phyloP scores from a whole-genome alignment of 2,113 vertebrate species.

The Aegotheles bennettii region DNA sequence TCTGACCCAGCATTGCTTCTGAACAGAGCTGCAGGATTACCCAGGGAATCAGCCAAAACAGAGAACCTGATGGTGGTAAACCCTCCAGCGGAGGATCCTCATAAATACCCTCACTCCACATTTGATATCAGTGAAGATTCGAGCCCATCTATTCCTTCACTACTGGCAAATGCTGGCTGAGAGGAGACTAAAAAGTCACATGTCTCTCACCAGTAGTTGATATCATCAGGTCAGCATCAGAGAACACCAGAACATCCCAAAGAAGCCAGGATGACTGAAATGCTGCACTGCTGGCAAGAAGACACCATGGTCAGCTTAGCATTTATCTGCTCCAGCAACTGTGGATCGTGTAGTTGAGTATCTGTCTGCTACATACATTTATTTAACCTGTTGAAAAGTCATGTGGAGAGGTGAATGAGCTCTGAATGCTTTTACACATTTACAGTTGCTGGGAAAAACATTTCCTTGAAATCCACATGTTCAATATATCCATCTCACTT shows the following conservation, averaged over 20 bases:
- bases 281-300: neutral
- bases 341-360: neutral
- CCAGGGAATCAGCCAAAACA: neutral
- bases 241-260: neutral
- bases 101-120: neutral
- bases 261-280: neutral
- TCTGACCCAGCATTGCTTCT: neutral
- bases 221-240: neutral
- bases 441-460: neutral
- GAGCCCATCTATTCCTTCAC: slow-evolving; percentile 27
- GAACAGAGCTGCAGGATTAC: neutral
- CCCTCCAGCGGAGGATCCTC: neutral
- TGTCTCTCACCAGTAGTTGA: neutral
- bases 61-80: neutral
- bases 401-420: neutral
- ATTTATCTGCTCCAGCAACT: neutral
- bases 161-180: neutral
- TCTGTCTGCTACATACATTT: neutral
- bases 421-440: slow-evolving; percentile 59
- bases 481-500: slow-evolving; percentile 58
- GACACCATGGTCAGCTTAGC: neutral
- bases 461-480: slow-evolving; percentile 55
- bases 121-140: neutral
- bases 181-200: neutral
- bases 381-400: slow-evolving; percentile 44